Conservation (phyloP, 2,797 vertebrate genomes). For the Natrix natrix region DNA sequence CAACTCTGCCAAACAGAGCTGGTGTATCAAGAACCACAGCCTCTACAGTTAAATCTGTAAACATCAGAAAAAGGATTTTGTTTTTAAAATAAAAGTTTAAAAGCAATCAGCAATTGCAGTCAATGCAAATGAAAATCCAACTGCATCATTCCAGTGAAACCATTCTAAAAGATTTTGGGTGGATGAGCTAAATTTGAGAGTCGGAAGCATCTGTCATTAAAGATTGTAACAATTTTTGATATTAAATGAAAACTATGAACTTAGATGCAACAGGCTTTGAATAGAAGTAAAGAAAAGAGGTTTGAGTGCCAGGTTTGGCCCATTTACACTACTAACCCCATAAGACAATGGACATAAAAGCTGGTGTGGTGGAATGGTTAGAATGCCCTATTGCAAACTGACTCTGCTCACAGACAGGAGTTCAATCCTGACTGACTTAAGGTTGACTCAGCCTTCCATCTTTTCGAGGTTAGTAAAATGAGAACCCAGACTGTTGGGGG, state of each 20-base stretch:
- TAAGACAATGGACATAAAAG: not conserved
- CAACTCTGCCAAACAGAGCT: not conserved
- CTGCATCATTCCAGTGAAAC: not conserved
- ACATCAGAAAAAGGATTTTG: not conserved
- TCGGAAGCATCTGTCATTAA: not conserved
- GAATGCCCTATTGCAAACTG: not conserved
- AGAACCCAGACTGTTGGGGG: not conserved
- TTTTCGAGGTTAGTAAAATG: not conserved
- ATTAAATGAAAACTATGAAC: not conserved
- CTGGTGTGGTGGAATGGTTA: not conserved
- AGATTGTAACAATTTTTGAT: not conserved
- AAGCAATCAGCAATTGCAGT: not conserved
- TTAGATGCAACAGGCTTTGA: not conserved
- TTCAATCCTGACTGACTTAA: not conserved
- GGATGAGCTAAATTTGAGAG: not conserved
- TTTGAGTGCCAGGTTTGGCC: not conserved
- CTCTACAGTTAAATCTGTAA: not conserved
- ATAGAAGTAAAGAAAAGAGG: not conserved
- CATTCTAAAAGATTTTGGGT: not conserved
- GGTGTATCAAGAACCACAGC: not conserved
- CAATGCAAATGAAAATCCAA: not conserved
- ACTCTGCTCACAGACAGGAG: not conserved
- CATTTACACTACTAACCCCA: not conserved
- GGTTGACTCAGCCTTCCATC: not conserved
- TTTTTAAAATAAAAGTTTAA: not conserved